Percentiles rank a stretch among this genome's conserved stretches.
Conservation (phyloP, 1,140 invertebrate genomes). For the Dendrolimus kikuchii region DNA sequence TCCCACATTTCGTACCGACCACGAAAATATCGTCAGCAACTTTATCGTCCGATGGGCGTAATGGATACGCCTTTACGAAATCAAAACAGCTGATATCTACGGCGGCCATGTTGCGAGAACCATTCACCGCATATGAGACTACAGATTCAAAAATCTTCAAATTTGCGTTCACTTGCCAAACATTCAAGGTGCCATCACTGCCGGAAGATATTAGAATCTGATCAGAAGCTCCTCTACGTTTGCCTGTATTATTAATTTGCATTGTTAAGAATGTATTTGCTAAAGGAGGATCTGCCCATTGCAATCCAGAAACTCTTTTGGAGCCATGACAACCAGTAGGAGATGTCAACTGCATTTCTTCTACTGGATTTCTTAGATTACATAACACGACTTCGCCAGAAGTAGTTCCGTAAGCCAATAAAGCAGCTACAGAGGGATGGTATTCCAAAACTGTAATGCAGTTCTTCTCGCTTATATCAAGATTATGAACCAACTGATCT, state of each 20-base stretch:
- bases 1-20: constrained; percentile 38
- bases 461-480: constrained; percentile 48
- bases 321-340: constrained; percentile 41
- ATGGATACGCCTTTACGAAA: constrained; percentile 38
- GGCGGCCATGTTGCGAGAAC: constrained; percentile 17
- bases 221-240: constrained; percentile 42
- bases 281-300: constrained; percentile 43
- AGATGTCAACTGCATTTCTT: constrained; percentile 33
- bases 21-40: constrained; percentile 39
- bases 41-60: constrained; percentile 33
- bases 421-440: constrained; percentile 41
- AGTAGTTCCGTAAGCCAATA: constrained; percentile 48
- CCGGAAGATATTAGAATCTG: constrained; percentile 48
- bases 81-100: constrained; percentile 51
- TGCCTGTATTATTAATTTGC: constrained; percentile 43
- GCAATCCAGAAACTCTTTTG: constrained; percentile 31
- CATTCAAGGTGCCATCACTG: constrained; percentile 41
- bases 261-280: constrained; percentile 40
- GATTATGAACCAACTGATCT: constrained; percentile 34
- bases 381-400: constrained; percentile 54
- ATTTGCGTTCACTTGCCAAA: constrained; percentile 45
- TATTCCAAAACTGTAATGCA: constrained; percentile 48
- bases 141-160: constrained; percentile 42
- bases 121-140: constrained; percentile 35
- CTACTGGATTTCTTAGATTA: constrained; percentile 31